These are phyloP conservation scores for Trigoniulus corallinus DNA, from an alignment of 1,140 invertebrate genomes.

Conservation along the genomic window DNA sequence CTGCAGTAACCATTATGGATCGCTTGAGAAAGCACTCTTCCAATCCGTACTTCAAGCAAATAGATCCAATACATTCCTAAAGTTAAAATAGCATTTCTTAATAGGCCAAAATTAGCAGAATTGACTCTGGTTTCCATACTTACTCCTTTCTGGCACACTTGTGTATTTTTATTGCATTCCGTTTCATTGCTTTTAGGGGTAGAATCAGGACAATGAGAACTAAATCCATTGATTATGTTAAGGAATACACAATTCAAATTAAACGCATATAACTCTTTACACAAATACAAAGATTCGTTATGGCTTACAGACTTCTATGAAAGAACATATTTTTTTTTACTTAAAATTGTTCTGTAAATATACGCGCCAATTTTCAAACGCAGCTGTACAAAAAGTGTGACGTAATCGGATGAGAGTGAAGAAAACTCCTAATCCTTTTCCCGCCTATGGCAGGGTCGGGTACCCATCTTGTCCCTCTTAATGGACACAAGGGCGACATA, in stretches of 20 bases:
- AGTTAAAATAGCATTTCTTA: conserved; percentile 4
- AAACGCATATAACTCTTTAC: conserved; percentile 3
- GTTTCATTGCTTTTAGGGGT: conserved; percentile 59
- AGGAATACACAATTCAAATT: conserved; percentile 11
- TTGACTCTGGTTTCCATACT: background rate
- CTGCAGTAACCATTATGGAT: conserved; percentile 43
- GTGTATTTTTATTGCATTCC: conserved; percentile 62
- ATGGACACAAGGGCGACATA: too few relatives aligned
- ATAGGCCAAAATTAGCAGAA: background rate
- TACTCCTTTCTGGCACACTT: conserved; percentile 72
- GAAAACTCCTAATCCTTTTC: too few relatives aligned
- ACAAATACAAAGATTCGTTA: background rate
- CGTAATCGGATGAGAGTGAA: too few relatives aligned
- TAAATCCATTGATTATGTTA: conserved; percentile 22
- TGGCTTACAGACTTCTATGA: too few relatives aligned
- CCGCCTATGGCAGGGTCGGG: too few relatives aligned
- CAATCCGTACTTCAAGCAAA: conserved; percentile 86
- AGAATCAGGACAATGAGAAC: conserved; percentile 54
- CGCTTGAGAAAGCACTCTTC: conserved; percentile 93
- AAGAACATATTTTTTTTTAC: too few relatives aligned
- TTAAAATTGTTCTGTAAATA: too few relatives aligned
- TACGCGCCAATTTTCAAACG: too few relatives aligned
- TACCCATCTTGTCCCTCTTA: too few relatives aligned
- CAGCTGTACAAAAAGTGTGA: too few relatives aligned
- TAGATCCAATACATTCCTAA: conserved; percentile 77